Base-by-base conservation (phyloP, 2,888 invertebrate genomes). In the Macrosoma leucophasiata region DNA sequence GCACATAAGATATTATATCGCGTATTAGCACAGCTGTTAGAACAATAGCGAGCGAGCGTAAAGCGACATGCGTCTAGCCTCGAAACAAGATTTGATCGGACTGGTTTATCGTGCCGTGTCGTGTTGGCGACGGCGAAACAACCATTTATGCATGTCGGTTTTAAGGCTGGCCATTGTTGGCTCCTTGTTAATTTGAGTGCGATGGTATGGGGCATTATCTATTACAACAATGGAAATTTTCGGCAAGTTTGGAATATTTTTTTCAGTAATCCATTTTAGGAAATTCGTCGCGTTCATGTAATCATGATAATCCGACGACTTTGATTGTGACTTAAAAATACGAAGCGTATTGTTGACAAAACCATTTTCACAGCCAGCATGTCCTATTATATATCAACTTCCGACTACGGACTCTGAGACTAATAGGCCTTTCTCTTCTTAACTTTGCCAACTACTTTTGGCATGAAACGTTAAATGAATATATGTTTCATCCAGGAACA, bases 391-490 rank as follows among this genome's bases (percentile, higher is more conserved):
- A 39, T 37, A 35, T 11, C 33, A 34, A 21, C 34, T 40, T 23
- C 41, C 36, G 13, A 24, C 19, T 29, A n/a, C n/a, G n/a, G 34
- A 32, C 9, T 23, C 12, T 21, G 29, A 18, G 2, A 21, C 9
- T 21, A 21, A 21, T 11, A 21, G 3, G 3, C 21, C 21, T 3
- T 6, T 21, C 11, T 21, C 21, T 21, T 21, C 10, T 21, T 21
- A 9, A 6, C 21, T 21, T 29, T 39, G 36, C 40, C 47, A 37
- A 37, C 43, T 41, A 24, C 28, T 42, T 34, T 33, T 36, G 7
- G 41, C 41, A 1, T 48, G 46, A 15, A 40, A 42, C 28, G 42
- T 40, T 1, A 37, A 24, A 20, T 47, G 43, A 9, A 47, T 47
- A 36, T 36, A 43, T 6, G 43, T 41, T 27, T 46, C 43, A 10